Conservation (phyloP, 1,140 invertebrate species). For the Cheumatopsyche charites region DNA sequence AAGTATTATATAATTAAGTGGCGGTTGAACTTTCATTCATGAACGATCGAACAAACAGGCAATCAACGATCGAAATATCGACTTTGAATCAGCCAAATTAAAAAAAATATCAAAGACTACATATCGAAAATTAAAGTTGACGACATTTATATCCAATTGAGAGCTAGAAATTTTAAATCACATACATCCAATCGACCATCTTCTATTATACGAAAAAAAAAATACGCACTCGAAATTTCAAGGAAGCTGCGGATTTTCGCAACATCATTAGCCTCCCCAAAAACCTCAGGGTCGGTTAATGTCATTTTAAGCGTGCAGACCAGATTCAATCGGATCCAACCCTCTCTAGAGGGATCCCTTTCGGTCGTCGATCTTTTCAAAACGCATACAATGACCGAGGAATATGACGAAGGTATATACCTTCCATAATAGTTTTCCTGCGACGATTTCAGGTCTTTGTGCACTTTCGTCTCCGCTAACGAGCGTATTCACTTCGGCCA, state of each 20-base stretch:
- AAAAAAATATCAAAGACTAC: too few species aligned
- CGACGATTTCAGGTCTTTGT: constrained; percentile 26
- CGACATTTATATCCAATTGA: too few species aligned
- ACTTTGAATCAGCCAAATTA: too few species aligned
- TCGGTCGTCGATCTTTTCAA: not conserved
- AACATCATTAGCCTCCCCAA: not conserved
- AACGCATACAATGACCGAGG: constrained; percentile 17
- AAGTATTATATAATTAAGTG: too few species aligned
- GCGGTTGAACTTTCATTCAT: too few species aligned
- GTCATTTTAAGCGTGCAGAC: not conserved
- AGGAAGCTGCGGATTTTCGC: not conserved
- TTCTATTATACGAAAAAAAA: too few species aligned
- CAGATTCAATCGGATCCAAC: constrained; percentile 18
- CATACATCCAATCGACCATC: too few species aligned
- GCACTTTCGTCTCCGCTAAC: constrained; percentile 16
- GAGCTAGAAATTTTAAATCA: too few species aligned
- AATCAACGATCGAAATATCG: too few species aligned
- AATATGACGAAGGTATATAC: constrained; percentile 17
- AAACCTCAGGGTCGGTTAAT: too few species aligned
- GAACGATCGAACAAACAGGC: too few species aligned
- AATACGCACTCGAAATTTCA: not conserved
- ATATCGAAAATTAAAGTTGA: too few species aligned
- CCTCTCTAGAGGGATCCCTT: not conserved
- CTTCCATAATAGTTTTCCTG: constrained; percentile 5
- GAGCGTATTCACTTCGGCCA: constrained; percentile 26